Evolutionary conservation across 2,888 invertebrate species (phyloP).

Genomic region (Drosophila anomalata): DNA sequence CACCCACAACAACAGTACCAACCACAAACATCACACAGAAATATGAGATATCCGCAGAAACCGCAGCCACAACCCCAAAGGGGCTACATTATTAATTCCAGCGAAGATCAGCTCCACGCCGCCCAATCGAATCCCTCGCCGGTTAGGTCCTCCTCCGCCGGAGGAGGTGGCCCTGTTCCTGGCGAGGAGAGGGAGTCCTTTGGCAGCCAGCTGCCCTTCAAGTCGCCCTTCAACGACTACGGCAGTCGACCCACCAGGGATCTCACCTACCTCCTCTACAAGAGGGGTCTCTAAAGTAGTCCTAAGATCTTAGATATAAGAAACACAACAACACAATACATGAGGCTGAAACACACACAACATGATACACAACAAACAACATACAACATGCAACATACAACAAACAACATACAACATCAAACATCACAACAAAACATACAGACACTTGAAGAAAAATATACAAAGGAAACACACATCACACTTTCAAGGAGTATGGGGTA

Average conservation of each 20-base stretch:
- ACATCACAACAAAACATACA: slow-evolving; percentile 2
- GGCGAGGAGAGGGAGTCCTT: slow-evolving; percentile 31
- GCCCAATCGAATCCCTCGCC: slow-evolving; percentile 46
- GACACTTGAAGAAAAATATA: background rate
- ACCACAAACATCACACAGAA: slow-evolving; percentile 13
- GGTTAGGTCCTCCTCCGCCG: slow-evolving; percentile 8
- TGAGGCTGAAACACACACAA: slow-evolving; percentile 14
- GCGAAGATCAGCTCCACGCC: slow-evolving; percentile 62
- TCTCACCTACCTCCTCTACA: slow-evolving; percentile 61
- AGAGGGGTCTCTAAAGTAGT: slow-evolving; percentile 56
- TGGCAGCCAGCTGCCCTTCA: slow-evolving; percentile 61
- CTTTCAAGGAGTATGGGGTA: background rate
- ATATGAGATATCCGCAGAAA: slow-evolving; percentile 1
- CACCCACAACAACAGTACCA: slow-evolving; percentile 20
- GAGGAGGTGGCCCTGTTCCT: background rate
- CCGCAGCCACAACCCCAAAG: slow-evolving; percentile 14
- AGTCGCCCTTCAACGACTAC: slow-evolving; percentile 67
- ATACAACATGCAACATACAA: background rate
- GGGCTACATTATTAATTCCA: slow-evolving; percentile 55
- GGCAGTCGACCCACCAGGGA: slow-evolving; percentile 65
- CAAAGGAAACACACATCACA: background rate
- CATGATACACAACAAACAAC: slow-evolving; percentile 1
- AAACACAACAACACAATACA: background rate
- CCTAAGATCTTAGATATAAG: slow-evolving; percentile 1
- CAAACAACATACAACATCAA: background rate